A percentile compares a stretch with the other conserved stretches of the same genome.
Conservation (phyloP, 1,140 invertebrate genomes). For the Meteorus sp. region DNA sequence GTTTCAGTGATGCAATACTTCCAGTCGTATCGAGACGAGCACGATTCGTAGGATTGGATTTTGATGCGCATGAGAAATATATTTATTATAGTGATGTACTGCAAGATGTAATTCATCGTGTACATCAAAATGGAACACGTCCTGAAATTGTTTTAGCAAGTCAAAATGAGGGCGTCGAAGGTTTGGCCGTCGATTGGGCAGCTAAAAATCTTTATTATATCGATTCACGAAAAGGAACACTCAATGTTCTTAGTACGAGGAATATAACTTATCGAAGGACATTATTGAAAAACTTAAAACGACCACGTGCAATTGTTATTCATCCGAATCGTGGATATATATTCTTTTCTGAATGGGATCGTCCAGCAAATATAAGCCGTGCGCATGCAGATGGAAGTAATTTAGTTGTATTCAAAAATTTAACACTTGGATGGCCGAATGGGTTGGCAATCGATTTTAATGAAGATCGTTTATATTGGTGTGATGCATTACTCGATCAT, state of each 20-base stretch:
- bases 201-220: slow-evolving; percentile 98
- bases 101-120: slow-evolving; percentile 94
- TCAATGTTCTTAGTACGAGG: slow-evolving; percentile 89
- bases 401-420: slow-evolving; percentile 85
- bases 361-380: slow-evolving; percentile 92
- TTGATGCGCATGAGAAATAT: slow-evolving; percentile 86
- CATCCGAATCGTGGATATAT: slow-evolving; percentile 93
- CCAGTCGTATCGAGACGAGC: slow-evolving; percentile 88
- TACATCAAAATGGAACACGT: slow-evolving; percentile 85
- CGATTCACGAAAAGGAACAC: slow-evolving; percentile 91
- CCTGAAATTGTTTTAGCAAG: slow-evolving; percentile 91
- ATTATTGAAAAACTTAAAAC: slow-evolving; percentile 83
- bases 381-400: slow-evolving; percentile 87
- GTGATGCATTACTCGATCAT: slow-evolving; percentile 91
- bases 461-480: slow-evolving; percentile 89
- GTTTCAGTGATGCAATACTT: slow-evolving; percentile 91
- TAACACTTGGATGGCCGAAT: slow-evolving; percentile 95
- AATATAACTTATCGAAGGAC: slow-evolving; percentile 85
- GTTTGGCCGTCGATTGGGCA: slow-evolving; percentile 95
- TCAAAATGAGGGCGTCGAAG: slow-evolving; percentile 97
- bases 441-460: slow-evolving; percentile 91
- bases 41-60: slow-evolving; percentile 96
- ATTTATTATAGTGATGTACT: slow-evolving; percentile 97
- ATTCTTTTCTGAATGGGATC: slow-evolving; percentile 96
- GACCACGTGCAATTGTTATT: slow-evolving; percentile 92